Conservation (phyloP, 2,888 invertebrate species). For the Drosophila kuntzei region DNA sequence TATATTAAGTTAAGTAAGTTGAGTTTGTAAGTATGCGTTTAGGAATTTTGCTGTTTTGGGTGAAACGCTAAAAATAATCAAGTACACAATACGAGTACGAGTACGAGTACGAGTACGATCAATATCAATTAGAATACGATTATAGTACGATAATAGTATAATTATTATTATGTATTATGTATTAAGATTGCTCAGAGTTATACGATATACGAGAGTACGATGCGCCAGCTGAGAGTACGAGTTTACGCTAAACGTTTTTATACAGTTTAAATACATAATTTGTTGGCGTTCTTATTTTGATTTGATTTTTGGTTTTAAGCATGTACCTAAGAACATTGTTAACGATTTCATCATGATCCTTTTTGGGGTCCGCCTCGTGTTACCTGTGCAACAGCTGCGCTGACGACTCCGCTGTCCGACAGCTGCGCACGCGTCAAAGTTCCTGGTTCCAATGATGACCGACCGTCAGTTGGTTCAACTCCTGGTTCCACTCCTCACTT, state of each 20-base stretch:
- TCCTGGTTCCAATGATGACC: conserved; percentile 29
- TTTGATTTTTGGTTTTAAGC: conserved; percentile 27
- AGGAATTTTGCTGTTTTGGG: conserved; percentile 49
- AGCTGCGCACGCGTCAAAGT: conserved; percentile 51
- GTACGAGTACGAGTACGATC: conserved; percentile 58
- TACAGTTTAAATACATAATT: conserved; percentile 56
- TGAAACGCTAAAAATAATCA: conserved; percentile 71
- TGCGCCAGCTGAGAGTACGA: conserved; percentile 61
- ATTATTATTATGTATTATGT: conserved; percentile 40
- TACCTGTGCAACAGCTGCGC: conserved; percentile 46
- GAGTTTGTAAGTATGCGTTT: conserved; percentile 34
- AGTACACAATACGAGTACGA: conserved; percentile 67
- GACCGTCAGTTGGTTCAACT: too few relatives aligned
- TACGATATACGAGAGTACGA: conserved; percentile 69
- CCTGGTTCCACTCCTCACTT: conserved; percentile 52
- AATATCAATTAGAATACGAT: conserved; percentile 65
- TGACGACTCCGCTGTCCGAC: conserved; percentile 19
- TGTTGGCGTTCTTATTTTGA: conserved; percentile 33
- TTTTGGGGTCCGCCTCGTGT: conserved; percentile 15
- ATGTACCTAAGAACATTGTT: conserved; percentile 66
- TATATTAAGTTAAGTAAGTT: conserved; percentile 28
- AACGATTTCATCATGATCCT: conserved; percentile 41
- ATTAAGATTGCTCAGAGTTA: conserved; percentile 64
- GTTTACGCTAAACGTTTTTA: conserved; percentile 68
- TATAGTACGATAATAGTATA: conserved; percentile 44